Conservation (phyloP, 1,140 invertebrate species). For the Papilio xuthus region DNA sequence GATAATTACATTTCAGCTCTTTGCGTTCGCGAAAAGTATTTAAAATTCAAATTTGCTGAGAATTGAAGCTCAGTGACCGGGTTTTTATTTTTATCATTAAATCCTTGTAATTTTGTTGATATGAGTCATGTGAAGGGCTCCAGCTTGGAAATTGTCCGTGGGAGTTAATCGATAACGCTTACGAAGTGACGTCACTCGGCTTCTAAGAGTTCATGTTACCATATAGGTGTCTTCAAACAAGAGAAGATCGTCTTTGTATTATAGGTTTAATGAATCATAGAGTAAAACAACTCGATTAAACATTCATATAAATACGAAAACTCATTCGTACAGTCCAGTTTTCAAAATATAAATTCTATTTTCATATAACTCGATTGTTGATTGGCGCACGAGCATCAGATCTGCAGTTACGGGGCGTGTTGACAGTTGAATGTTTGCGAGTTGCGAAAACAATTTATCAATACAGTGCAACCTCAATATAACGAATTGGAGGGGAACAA, state of each 20-base stretch:
- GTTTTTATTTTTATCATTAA: neutral
- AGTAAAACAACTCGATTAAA: no score
- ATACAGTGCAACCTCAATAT: no score
- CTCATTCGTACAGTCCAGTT: no score
- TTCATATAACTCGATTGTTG: neutral
- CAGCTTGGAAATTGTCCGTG: neutral
- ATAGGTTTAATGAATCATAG: neutral
- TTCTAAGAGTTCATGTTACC: neutral
- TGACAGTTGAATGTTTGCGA: constrained; percentile 16
- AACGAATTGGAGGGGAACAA: no score
- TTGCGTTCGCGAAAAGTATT: neutral
- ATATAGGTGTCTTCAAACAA: no score
- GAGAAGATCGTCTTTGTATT: neutral
- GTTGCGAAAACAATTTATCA: constrained; percentile 33
- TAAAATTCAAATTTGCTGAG: constrained; percentile 9
- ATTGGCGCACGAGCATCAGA: neutral
- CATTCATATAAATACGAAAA: no score
- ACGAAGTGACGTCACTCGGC: neutral
- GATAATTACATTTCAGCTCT: constrained; percentile 19
- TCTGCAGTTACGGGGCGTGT: neutral
- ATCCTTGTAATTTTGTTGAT: neutral
- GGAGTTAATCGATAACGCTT: neutral
- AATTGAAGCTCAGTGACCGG: neutral
- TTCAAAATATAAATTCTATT: neutral
- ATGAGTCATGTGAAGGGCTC: neutral